These are phyloP conservation scores for Aspidiotus rigidus DNA, from an alignment of 2,888 invertebrate species.

Conservation along the genomic window DNA sequence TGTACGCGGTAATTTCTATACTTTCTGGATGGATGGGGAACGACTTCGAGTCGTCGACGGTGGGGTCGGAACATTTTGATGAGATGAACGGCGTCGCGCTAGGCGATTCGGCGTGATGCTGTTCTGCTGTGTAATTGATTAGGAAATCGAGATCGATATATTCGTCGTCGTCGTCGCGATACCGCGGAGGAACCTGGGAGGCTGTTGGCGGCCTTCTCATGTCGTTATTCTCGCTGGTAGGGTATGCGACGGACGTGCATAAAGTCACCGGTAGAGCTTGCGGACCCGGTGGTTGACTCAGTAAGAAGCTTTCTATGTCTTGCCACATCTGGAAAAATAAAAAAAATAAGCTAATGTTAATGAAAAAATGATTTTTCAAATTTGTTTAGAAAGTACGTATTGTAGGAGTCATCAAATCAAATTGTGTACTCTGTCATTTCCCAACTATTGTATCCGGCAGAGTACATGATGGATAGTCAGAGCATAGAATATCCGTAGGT, in stretches of 20 bases:
- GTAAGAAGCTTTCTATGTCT: conserved; percentile 26
- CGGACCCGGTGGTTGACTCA: conserved; percentile 24
- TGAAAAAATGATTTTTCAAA: not conserved
- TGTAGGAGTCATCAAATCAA: too few relatives aligned
- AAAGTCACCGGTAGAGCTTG: conserved; percentile 24
- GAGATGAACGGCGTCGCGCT: not conserved
- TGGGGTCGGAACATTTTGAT: conserved; percentile 1
- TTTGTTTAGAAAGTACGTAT: not conserved
- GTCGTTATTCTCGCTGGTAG: not conserved
- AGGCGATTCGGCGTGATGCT: conserved; percentile 6
- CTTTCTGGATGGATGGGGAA: not conserved
- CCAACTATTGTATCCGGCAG: too few relatives aligned
- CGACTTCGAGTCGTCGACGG: conserved; percentile 1
- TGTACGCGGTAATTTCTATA: conserved; percentile 8
- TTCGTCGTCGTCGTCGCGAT: conserved; percentile 20
- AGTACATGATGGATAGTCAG: too few relatives aligned
- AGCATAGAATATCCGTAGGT: too few relatives aligned
- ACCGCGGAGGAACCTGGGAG: not conserved
- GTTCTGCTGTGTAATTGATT: conserved; percentile 23
- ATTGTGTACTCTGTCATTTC: too few relatives aligned
- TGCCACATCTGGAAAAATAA: conserved; percentile 25
- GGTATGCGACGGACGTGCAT: not conserved
- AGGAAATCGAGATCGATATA: conserved; percentile 25
- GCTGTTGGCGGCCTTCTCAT: conserved; percentile 11
- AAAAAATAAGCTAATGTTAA: not conserved